phyloP scores from a whole-genome alignment of 2,797 vertebrate genomes.

The Sebastes itinus region DNA sequence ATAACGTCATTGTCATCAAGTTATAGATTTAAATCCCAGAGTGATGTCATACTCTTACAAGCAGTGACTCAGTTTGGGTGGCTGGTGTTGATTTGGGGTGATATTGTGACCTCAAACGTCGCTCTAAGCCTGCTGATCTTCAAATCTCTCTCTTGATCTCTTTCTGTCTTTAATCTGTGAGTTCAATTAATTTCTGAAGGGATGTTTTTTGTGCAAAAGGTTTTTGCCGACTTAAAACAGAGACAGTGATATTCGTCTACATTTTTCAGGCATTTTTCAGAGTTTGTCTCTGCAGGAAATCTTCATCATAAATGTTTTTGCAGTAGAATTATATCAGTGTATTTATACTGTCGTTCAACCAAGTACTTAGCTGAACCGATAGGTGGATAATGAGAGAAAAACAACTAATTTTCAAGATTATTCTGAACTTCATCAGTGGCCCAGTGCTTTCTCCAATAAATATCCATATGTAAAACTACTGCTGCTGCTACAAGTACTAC shows the following conservation, averaged over 20 bases:
- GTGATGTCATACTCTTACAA: neutral
- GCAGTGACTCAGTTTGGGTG: neutral
- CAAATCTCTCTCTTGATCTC: conserved; percentile 7
- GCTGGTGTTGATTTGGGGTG: neutral
- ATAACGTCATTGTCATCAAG: neutral
- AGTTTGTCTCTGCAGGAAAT: neutral
- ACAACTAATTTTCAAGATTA: neutral
- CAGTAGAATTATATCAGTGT: neutral
- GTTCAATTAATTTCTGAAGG: neutral
- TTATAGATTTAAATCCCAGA: neutral
- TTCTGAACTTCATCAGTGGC: neutral
- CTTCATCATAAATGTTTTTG: neutral
- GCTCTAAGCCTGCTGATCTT: neutral
- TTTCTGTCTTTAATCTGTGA: neutral
- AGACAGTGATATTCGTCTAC: neutral
- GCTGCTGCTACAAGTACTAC: neutral
- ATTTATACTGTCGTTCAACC: neutral
- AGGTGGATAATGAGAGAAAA: neutral
- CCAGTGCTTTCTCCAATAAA: neutral
- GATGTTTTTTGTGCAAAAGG: neutral
- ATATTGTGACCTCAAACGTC: neutral
- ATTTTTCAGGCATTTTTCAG: neutral
- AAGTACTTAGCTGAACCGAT: neutral
- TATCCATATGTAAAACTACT: neutral
- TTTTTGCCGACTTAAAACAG: neutral